These are phyloP conservation scores for Oceanites oceanicus DNA, from an alignment of 2,113 vertebrate species.

Conservation along the genomic window DNA sequence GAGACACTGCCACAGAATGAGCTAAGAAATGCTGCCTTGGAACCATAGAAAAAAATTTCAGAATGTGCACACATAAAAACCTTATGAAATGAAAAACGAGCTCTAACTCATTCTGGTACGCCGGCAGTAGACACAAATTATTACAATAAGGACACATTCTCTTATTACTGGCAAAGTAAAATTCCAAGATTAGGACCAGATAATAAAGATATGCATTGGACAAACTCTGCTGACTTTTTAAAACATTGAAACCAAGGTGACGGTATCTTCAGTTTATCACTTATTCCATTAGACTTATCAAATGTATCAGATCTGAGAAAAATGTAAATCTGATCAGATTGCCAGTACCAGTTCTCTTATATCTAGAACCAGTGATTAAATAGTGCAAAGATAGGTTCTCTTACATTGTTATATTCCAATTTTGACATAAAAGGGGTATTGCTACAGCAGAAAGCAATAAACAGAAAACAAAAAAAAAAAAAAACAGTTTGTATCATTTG, in stretches of 20 bases:
- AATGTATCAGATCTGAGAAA: neutral
- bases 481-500: neutral
- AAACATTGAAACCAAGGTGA: neutral
- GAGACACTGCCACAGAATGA: neutral
- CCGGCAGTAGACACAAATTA: neutral
- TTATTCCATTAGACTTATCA: neutral
- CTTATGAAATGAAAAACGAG: neutral
- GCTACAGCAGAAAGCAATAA: neutral
- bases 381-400: neutral
- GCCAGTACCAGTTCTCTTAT: neutral
- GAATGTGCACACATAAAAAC: neutral
- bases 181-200: neutral
- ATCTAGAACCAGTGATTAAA: neutral
- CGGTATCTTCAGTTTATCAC: neutral
- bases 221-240: neutral
- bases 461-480: neutral
- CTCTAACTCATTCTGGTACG: neutral
- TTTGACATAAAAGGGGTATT: neutral
- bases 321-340: neutral
- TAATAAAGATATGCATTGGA: neutral
- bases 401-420: neutral
- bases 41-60: neutral
- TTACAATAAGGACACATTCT: neutral
- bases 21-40: neutral
- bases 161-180: neutral